Conservation (phyloP, 2,797 vertebrate species). For the Distichodus sexfasciatus region DNA sequence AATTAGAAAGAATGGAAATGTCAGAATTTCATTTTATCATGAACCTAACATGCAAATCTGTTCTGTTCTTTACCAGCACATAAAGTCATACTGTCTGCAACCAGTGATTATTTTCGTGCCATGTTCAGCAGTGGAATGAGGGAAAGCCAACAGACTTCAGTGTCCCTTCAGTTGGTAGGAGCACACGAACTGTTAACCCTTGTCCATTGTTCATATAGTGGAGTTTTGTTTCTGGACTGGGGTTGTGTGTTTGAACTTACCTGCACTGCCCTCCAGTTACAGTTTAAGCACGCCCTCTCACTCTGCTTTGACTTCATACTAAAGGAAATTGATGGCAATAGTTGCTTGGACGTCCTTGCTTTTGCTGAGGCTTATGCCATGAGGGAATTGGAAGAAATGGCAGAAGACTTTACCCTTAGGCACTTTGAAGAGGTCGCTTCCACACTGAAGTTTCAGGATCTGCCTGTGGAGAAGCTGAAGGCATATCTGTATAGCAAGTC, state of each 20-base stretch:
- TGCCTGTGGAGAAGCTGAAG: constrained; percentile 74
- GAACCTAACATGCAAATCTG: not conserved
- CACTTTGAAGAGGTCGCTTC: constrained; percentile 79
- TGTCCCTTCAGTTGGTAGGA: constrained; percentile 66
- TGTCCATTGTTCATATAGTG: constrained; percentile 80
- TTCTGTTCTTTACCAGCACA: constrained; percentile 71
- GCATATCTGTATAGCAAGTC: constrained; percentile 74
- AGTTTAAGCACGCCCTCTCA: constrained; percentile 77
- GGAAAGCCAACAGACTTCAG: constrained; percentile 69
- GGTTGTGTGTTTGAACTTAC: constrained; percentile 78
- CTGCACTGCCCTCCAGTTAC: constrained; percentile 81
- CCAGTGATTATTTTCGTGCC: constrained; percentile 81
- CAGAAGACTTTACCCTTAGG: constrained; percentile 78
- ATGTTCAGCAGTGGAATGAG: constrained; percentile 86
- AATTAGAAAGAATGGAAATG: too few species aligned
- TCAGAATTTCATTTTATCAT: too few species aligned
- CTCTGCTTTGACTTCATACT: constrained; percentile 80
- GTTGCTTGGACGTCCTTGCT: constrained; percentile 77
- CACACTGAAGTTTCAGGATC: constrained; percentile 78
- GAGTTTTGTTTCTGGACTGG: constrained; percentile 77
- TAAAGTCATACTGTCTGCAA: constrained; percentile 76
- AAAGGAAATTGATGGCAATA: constrained; percentile 67
- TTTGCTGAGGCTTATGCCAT: constrained; percentile 80
- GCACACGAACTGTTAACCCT: constrained; percentile 71
- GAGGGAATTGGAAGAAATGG: constrained; percentile 68